phyloP scores from a whole-genome alignment of 2,113 vertebrate species.

The Psilopsiagon aurifrons region DNA sequence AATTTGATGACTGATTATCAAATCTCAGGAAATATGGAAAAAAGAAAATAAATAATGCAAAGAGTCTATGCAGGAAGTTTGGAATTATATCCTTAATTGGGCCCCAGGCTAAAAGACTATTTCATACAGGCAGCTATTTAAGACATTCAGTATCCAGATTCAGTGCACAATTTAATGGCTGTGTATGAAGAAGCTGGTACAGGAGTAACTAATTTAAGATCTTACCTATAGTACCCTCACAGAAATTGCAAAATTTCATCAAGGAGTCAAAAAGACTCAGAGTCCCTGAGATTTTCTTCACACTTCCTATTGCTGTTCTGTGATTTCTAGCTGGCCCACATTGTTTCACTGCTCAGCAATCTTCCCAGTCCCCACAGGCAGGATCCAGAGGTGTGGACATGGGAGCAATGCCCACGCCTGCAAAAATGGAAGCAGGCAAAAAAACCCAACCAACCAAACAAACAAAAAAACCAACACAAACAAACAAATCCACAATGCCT shows the following conservation, averaged over 20 bases:
- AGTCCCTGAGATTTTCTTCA: background rate
- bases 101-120: background rate
- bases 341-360: background rate
- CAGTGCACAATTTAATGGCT: constrained; percentile 4
- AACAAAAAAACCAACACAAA: background rate
- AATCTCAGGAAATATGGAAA: background rate
- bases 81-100: background rate
- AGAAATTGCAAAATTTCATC: background rate
- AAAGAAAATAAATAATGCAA: constrained; percentile 25
- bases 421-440: background rate
- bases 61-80: background rate
- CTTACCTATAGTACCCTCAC: background rate
- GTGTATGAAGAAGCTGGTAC: background rate
- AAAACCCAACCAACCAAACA: background rate
- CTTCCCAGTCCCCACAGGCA: background rate
- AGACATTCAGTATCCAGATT: background rate
- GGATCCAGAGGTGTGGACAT: background rate
- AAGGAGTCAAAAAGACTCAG: background rate
- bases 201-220: background rate
- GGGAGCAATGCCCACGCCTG: background rate
- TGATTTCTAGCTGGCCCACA: background rate
- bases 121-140: background rate
- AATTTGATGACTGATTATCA: constrained; percentile 5
- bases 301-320: background rate
- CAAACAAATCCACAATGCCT: background rate